A percentile compares a stretch with the other conserved stretches of the same genome.
These are phyloP conservation scores for Halictus quadricinctus DNA, from an alignment of 2,888 invertebrate species.

Conservation along the genomic window DNA sequence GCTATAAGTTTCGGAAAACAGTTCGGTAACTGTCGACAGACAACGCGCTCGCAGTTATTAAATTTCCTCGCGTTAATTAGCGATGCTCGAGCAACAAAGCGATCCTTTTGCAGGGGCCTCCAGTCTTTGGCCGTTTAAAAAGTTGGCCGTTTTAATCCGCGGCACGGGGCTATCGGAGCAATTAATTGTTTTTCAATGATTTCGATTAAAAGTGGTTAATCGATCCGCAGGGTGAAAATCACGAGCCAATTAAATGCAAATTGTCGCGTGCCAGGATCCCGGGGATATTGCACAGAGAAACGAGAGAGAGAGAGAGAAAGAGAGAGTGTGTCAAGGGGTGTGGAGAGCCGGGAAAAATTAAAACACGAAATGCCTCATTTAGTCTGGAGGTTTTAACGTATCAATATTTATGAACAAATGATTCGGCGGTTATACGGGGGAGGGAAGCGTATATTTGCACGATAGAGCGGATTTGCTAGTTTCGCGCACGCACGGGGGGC, in stretches of 20 bases:
- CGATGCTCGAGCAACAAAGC: not conserved
- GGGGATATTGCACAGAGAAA: constrained; percentile 21
- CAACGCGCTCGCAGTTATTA: not conserved
- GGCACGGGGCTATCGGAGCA: not conserved
- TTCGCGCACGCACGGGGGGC: constrained; percentile 43
- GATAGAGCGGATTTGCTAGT: constrained; percentile 59
- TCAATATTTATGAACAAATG: constrained; percentile 70
- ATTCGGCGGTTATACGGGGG: constrained; percentile 45
- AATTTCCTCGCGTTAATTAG: not conserved
- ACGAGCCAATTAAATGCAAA: constrained; percentile 58
- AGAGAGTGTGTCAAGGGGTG: not conserved
- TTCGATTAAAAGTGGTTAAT: constrained; percentile 39
- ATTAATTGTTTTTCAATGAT: constrained; percentile 39
- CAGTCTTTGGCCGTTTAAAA: not conserved
- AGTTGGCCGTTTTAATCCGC: not conserved
- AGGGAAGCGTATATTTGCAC: constrained; percentile 63
- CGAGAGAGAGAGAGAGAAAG: not conserved
- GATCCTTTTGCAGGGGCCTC: not conserved
- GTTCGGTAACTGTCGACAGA: not conserved
- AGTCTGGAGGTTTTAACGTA: constrained; percentile 53
- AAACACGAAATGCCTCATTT: constrained; percentile 61
- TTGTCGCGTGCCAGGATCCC: constrained; percentile 40
- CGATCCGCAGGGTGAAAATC: constrained; percentile 32
- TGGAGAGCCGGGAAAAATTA: constrained; percentile 43
- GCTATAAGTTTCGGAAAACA: not conserved